A percentile compares a stretch with the other conserved stretches of the same genome.
phyloP scores from a whole-genome alignment of 2,797 vertebrate species.

The Gobio occitaniae region DNA sequence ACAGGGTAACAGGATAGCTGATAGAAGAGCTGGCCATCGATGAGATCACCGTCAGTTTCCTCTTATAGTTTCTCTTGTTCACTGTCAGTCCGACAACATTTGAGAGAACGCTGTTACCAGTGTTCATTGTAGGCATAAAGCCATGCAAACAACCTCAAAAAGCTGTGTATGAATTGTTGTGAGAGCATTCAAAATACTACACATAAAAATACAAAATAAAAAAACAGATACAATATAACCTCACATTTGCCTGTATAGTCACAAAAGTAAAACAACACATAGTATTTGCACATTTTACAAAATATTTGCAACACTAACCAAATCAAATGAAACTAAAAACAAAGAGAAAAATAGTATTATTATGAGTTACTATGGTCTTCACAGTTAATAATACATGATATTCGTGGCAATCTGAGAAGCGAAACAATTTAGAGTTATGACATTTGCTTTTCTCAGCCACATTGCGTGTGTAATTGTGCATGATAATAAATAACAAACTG shows the following conservation, averaged over 20 bases:
- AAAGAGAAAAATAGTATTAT: too few species aligned
- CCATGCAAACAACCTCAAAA: background rate
- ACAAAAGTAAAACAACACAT: background rate
- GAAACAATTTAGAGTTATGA: background rate
- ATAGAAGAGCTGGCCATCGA: slow-evolving; percentile 59
- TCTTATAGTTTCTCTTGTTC: slow-evolving; percentile 57
- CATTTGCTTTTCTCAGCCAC: slow-evolving; percentile 2
- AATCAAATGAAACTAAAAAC: background rate
- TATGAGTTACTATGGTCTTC: background rate
- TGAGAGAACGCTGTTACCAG: background rate
- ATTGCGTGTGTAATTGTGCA: background rate
- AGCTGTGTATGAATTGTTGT: background rate
- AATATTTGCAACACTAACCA: background rate
- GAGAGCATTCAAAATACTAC: background rate
- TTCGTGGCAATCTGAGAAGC: background rate
- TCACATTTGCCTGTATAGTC: background rate
- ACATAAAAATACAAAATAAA: background rate
- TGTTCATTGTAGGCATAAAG: background rate
- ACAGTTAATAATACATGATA: slow-evolving; percentile 7
- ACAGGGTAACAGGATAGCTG: slow-evolving; percentile 69
- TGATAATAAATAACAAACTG: slow-evolving; percentile 53
- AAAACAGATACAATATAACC: background rate
- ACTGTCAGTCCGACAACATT: slow-evolving; percentile 9
- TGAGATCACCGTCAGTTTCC: slow-evolving; percentile 63
- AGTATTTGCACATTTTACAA: background rate